These are phyloP conservation scores for Ormyrus labotus DNA, from an alignment of 2,888 invertebrate species.

Conservation along the genomic window DNA sequence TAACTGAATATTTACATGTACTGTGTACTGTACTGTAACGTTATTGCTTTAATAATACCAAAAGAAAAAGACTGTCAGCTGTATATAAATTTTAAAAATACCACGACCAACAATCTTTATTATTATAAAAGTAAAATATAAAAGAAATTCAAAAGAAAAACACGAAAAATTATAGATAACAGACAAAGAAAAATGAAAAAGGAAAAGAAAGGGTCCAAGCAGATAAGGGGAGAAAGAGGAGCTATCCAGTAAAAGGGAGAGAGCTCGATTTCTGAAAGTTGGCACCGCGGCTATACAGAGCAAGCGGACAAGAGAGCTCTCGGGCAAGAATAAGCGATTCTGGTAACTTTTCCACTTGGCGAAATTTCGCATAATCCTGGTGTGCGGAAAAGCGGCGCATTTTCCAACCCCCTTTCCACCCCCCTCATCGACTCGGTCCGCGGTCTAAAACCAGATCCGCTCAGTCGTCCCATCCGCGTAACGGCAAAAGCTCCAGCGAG, in stretches of 20 bases:
- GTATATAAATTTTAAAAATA: no score
- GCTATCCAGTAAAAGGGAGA: not conserved
- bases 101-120: no score
- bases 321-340: slow-evolving; percentile 45
- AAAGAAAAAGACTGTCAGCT: no score
- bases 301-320: not conserved
- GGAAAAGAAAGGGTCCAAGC: not conserved
- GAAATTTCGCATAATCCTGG: slow-evolving; percentile 59
- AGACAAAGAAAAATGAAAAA: not conserved
- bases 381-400: not conserved
- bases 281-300: slow-evolving; percentile 1
- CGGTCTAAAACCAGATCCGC: not conserved
- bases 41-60: no score
- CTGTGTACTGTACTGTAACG: no score
- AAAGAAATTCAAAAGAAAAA: not conserved
- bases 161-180: not conserved
- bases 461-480: not conserved
- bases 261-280: slow-evolving; percentile 38
- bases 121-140: no score
- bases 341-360: slow-evolving; percentile 59
- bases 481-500: slow-evolving; percentile 6
- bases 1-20: no score
- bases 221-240: not conserved
- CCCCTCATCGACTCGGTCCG: slow-evolving; percentile 1
- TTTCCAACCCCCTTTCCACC: not conserved